These are phyloP conservation scores for Crotalus helleri DNA, from an alignment of 2,113 vertebrate genomes.

Conservation along the genomic window DNA sequence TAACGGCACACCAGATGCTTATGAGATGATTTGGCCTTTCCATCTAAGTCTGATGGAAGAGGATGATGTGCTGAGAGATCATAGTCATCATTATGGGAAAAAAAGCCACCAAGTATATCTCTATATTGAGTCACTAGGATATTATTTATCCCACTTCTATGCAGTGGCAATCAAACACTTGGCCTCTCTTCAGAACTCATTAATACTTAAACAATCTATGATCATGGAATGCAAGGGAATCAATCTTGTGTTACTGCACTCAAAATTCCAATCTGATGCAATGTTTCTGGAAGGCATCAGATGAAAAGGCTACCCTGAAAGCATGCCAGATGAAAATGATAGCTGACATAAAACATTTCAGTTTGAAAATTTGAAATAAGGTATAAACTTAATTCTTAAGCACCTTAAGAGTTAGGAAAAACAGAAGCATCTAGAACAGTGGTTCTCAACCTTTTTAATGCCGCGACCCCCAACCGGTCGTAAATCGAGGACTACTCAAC, in stretches of 20 bases:
- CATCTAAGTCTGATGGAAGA: background rate
- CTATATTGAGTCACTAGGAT: background rate
- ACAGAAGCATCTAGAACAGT: background rate
- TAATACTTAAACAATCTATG: background rate
- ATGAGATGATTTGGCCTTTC: background rate
- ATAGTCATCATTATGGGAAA: background rate
- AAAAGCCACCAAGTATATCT: background rate
- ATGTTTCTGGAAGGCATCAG: background rate
- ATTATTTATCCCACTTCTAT: background rate
- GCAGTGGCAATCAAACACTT: background rate
- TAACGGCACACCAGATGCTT: background rate
- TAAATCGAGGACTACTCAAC: no score
- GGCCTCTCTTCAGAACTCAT: background rate
- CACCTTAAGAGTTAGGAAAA: background rate
- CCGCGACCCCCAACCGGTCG: no score
- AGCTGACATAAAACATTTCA: background rate
- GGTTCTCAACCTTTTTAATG: no score
- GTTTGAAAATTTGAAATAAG: background rate
- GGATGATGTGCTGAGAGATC: background rate
- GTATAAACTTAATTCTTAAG: slow-evolving; percentile 6
- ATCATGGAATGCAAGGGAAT: background rate
- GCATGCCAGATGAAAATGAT: background rate
- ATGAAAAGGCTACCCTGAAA: background rate
- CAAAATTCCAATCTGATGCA: background rate
- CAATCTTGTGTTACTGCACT: background rate